Evolutionary conservation across 2,113 vertebrate species (phyloP).

Genomic region (Odontophorus gujanensis): DNA sequence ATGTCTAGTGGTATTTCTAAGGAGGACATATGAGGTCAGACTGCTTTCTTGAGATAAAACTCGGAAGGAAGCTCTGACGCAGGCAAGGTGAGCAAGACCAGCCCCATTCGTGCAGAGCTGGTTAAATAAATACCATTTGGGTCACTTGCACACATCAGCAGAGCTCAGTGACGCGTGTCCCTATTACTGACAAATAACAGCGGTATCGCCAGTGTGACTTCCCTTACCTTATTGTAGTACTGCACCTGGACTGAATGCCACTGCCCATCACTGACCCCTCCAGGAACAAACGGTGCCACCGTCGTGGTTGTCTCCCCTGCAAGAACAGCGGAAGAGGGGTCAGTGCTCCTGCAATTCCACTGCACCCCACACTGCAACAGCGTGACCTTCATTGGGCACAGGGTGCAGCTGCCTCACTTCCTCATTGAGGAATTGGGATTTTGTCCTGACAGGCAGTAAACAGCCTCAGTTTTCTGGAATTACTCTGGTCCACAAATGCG

Average conservation of each 20-base stretch:
- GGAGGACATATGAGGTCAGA: not conserved
- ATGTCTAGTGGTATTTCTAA: not conserved
- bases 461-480: not conserved
- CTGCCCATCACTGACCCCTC: constrained; percentile 93
- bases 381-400: rapidly evolving
- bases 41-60: not conserved
- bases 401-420: not conserved
- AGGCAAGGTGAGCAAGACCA: not conserved
- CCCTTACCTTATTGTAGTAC: constrained; percentile 97
- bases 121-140: not conserved
- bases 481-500: not conserved
- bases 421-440: not conserved
- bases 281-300: constrained; percentile 84
- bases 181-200: not conserved
- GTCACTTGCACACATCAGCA: not conserved
- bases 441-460: not conserved
- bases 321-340: not conserved
- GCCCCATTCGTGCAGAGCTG: not conserved
- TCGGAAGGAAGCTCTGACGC: not conserved
- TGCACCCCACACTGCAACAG: not conserved
- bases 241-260: constrained; percentile 96
- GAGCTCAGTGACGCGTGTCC: not conserved
- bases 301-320: constrained; percentile 92
- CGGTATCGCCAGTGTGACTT: not conserved
- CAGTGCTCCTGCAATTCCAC: not conserved